These are phyloP conservation scores for Amaurobius ferox DNA, from an alignment of 2,888 invertebrate species.

Conservation along the genomic window DNA sequence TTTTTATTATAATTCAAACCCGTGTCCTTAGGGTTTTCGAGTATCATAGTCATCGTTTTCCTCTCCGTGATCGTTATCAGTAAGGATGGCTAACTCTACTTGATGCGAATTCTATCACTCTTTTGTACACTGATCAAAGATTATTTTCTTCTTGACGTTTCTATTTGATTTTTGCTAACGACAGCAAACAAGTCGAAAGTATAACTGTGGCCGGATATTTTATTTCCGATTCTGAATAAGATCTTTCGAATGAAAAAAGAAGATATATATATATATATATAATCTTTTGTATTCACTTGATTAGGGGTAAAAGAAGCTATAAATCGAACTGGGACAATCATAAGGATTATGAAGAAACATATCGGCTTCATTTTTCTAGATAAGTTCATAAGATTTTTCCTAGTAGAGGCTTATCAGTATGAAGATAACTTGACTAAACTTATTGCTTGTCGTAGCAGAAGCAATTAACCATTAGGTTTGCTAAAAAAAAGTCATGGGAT, in stretches of 20 bases:
- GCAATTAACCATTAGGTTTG: neutral
- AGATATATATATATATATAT: neutral
- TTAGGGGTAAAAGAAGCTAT: conserved; percentile 46
- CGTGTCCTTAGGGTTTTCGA: no score
- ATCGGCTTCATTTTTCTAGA: conserved; percentile 11
- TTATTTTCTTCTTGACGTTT: neutral
- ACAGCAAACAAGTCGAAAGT: conserved; percentile 3
- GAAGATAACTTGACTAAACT: neutral
- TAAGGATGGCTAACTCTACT: neutral
- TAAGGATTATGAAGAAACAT: conserved; percentile 56
- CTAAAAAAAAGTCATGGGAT: neutral
- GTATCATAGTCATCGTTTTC: neutral
- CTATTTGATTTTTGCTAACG: neutral
- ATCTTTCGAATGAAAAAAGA: conserved; percentile 24
- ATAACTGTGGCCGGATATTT: conserved; percentile 56
- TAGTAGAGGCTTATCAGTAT: neutral
- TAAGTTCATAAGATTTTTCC: conserved; percentile 12
- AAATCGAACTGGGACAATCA: conserved; percentile 43
- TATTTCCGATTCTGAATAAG: conserved; percentile 59
- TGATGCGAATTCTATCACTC: neutral
- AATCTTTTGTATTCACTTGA: conserved; percentile 21
- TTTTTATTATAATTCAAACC: no score
- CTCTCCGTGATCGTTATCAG: neutral
- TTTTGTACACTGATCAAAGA: neutral
- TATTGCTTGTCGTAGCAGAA: neutral